Base-by-base conservation (phyloP, 2,797 vertebrate species). In the Lithobates sylvaticus region DNA sequence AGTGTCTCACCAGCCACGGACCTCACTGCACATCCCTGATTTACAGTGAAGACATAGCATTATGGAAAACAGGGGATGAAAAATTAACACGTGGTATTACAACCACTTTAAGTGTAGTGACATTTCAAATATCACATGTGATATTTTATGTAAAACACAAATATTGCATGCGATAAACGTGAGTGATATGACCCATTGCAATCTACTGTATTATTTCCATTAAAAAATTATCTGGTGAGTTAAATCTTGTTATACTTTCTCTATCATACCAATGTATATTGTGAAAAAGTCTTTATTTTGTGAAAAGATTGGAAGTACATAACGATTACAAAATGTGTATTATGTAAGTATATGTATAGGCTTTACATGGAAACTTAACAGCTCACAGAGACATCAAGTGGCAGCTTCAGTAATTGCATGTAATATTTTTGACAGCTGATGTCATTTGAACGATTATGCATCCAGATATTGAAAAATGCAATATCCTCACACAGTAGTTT, bases 371-470 rank as follows among this genome's bases (percentile, higher is more conserved):
- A 67, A 27, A 67, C n/a, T 5, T 67, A 67, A 26, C 65, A 67
- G 65, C 65, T 67, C 65, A 67, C 12, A 67, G 65, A 67, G 23
- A 67, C 65, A 67, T 67, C 65, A 67, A 67, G 65, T 67, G 65
- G 65, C 10, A 27, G 27, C 65, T 27, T 29, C 65, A 16, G 65
- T 27, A 67, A 67, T 12, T 67, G 27, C 65, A 67, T 2, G 16
- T 67, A 67, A 67, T 67, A 26, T 26, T 67, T 67, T 13, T 26
- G 10, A 67, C n/a, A 67, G 8, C 47, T 27, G 16, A 29, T 12
- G n/a, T 67, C 26, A 67, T 26, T 67, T 67, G 65, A 26, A 9
- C 7, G 1, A 10, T 67, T 26, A 13, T 67, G 65, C 3, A 27
- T 67, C 23, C 10, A 10, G 65, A 67, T 67, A 29, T 12, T 67